Base-by-base conservation (phyloP, 2,113 vertebrate species). In the Synodontis membranacea region DNA sequence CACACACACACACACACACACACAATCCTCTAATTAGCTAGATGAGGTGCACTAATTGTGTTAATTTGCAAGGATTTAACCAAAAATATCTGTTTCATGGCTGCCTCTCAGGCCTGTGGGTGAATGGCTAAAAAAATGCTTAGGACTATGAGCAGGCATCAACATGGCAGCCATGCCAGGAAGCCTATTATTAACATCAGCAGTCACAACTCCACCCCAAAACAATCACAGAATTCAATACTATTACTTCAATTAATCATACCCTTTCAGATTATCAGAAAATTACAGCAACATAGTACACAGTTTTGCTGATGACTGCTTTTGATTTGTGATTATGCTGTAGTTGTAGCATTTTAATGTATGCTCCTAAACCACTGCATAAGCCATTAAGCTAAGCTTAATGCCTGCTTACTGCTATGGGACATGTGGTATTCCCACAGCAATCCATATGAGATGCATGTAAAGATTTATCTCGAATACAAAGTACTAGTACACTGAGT, bases 61-160 rank as follows among this genome's bases (percentile, higher is more conserved):
- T 97, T 98, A 97, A 98, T 99, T 98, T 97, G 97, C 97, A 97
- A 97, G 96, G 97, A 97, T 98, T 98, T 96, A 97, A 96, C 97
- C 96, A 97, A 97, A 97, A 96, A 95, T 95, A 97, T 96, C 94
- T 93, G 95, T 94, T 95, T 95, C 96, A 96, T 95, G 95, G 95
- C 96, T 96, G 95, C 96, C 95, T 97, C 96, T 97, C 96, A 97
- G 94, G 93, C 94, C 95, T 96, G 95, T 52, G 90, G 96, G 95
- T 94, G 96, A 97, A 97, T 97, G 96, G 97, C 96, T 96, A 96
- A 96, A 94, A 96, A 96, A 96, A 94, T n/a, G 96, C 95, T 94
- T 93, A 96, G 96, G 95, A 96, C 94, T 95, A 96, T 95, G 93
- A 80, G 68, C 17, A 42, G 87, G 91, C 83, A 80, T 80, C 80